Base-by-base conservation (phyloP, 2,113 vertebrate species). In the Dissostichus mawsoni region DNA sequence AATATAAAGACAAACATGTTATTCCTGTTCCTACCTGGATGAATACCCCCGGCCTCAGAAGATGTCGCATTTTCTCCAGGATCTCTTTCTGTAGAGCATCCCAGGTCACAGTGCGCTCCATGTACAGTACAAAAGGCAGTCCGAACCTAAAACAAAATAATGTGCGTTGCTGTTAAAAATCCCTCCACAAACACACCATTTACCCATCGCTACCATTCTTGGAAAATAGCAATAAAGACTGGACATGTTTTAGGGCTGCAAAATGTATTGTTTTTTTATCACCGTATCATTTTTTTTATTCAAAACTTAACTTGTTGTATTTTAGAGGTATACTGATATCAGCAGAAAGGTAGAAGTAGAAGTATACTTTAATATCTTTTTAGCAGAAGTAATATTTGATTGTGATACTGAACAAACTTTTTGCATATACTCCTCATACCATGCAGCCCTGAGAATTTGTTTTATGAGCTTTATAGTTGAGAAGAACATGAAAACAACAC, bases 41-140 rank as follows among this genome's bases (percentile, higher is more conserved):
- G 92, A 97, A 99, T 67, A 97, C 97, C 1, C 98, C 96, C 45
- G 97, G 97, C 64, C 98, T 96, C 87, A 98, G 91, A 57, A 97
- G 96, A 89, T 98, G 97, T 74, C 98, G 97, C 98, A 99, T 99
- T 93, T 99, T 99, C 94, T 99, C 98, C 92, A 99, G 91, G 81
- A 99, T 99, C 56, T 98, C 97, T 87, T 98, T 99, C 92, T 99
- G 98, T 20, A 99, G 95, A 50, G 96, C 89, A 81, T 99, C 98
- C 98, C 98, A 99, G 23, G 97, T 97, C 90, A 98, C 94, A 33
- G 96, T 97, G 90, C 96, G 97, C 86, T 99, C 98, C 90, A 99
- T 90, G 90, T 98, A 97, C 87, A 99, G 94, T 69, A 99, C 98
- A 65, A 99, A 99, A 12, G 98, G 98, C 57, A 98, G 94, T 36